phyloP scores from a whole-genome alignment of 2,797 vertebrate genomes.

The Melanotaenia trifasciata region DNA sequence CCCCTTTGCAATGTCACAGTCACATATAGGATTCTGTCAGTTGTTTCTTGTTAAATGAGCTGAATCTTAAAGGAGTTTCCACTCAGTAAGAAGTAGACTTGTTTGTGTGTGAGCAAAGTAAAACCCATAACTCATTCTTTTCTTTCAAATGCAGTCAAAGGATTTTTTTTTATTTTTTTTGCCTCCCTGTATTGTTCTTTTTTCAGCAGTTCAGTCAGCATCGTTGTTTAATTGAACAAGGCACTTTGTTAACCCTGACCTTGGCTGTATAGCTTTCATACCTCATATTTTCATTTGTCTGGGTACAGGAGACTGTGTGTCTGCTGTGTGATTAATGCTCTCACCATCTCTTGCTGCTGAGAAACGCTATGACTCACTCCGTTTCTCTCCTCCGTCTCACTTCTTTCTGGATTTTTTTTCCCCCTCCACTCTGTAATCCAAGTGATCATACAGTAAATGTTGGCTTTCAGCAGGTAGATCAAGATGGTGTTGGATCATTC shows the following conservation, averaged over 20 bases:
- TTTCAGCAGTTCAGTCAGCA: constrained; percentile 5
- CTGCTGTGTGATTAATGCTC: constrained; percentile 45
- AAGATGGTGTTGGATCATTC: no score
- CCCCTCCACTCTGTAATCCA: neutral
- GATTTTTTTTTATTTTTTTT: neutral
- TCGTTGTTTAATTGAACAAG: constrained; percentile 10
- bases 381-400: neutral
- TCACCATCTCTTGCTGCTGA: constrained; percentile 32
- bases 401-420: neutral
- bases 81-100: constrained; percentile 16
- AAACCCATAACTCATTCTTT: neutral
- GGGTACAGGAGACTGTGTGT: constrained; percentile 3
- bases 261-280: constrained; percentile 26
- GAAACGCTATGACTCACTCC: constrained; percentile 49
- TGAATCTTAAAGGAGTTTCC: constrained; percentile 25
- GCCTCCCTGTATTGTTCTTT: neutral
- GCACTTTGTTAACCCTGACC: constrained; percentile 49
- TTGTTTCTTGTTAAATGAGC: constrained; percentile 17
- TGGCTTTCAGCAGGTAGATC: neutral
- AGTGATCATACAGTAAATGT: neutral
- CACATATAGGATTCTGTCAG: neutral
- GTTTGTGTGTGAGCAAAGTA: constrained; percentile 6
- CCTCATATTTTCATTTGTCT: constrained; percentile 14
- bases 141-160: neutral
- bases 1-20: neutral